phyloP scores from a whole-genome alignment of 2,113 vertebrate species.

The Rhinogobius similis region DNA sequence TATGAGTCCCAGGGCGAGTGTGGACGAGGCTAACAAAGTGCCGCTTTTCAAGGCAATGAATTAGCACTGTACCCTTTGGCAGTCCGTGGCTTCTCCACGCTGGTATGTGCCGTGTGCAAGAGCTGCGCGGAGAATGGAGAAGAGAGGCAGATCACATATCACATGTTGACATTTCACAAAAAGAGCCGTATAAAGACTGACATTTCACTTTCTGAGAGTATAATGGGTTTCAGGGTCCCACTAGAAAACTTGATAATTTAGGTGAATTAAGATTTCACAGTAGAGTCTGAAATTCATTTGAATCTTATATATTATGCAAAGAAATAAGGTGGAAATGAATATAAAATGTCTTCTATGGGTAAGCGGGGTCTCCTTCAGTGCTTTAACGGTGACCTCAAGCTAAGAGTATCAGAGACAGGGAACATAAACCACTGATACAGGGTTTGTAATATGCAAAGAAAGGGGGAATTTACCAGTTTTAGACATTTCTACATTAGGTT shows the following conservation, averaged over 20 bases:
- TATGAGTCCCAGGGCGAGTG: conserved; percentile 31
- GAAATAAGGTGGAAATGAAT: neutral
- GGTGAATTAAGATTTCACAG: neutral
- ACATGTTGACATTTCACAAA: conserved; percentile 34
- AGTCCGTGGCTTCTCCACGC: conserved; percentile 20
- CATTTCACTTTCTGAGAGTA: conserved; percentile 29
- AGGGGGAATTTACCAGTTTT: too few relatives aligned
- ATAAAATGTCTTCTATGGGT: neutral
- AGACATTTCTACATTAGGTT: too few relatives aligned
- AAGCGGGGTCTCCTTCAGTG: neutral
- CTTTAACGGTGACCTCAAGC: neutral
- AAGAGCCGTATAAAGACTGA: conserved; percentile 12
- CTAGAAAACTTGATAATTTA: conserved; percentile 17
- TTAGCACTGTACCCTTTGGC: conserved; percentile 41
- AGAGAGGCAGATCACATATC: conserved; percentile 19
- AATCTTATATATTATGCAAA: neutral
- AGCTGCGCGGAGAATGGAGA: conserved; percentile 9
- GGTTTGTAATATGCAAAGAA: too few relatives aligned
- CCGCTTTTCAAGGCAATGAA: conserved; percentile 28
- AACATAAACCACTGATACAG: too few relatives aligned
- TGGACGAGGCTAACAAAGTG: conserved; percentile 38
- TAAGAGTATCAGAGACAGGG: neutral
- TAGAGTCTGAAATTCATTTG: neutral
- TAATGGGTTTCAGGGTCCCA: conserved; percentile 9
- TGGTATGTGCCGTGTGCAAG: neutral